These are phyloP conservation scores for Tubulanus polymorphus DNA, from an alignment of 2,888 invertebrate species.

Conservation along the genomic window DNA sequence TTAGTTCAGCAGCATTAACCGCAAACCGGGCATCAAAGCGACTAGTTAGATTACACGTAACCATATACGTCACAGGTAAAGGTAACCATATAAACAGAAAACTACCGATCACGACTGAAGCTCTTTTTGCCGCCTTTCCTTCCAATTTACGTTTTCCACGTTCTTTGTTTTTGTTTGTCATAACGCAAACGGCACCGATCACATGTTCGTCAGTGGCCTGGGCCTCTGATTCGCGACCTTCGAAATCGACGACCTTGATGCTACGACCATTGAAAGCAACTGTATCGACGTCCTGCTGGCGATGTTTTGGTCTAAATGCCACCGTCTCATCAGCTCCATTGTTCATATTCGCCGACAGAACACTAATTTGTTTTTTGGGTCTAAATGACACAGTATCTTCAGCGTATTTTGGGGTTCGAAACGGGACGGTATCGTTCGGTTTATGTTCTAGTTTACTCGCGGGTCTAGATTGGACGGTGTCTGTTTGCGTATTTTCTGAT, in stretches of 20 bases:
- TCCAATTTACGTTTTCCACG: constrained; percentile 35
- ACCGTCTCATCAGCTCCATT: background rate
- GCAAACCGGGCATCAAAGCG: background rate
- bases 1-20: background rate
- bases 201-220: constrained; percentile 12
- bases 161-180: constrained; percentile 29
- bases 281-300: background rate
- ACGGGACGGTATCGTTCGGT: too few relatives aligned
- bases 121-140: constrained; percentile 31
- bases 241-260: constrained; percentile 28
- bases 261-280: constrained; percentile 12
- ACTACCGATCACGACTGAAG: background rate
- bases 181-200: constrained; percentile 35
- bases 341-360: too few relatives aligned
- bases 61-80: background rate
- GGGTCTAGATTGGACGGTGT: too few relatives aligned
- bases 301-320: background rate
- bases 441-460: too few relatives aligned
- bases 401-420: too few relatives aligned
- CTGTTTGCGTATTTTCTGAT: too few relatives aligned
- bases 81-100: background rate
- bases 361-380: too few relatives aligned
- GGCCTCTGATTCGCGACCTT: constrained; percentile 26
- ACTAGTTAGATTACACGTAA: background rate
- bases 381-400: too few relatives aligned